A percentile compares a stretch with the other conserved stretches of the same genome.
These are phyloP conservation scores for Macquaria ambigua DNA, from an alignment of 2,113 vertebrate genomes.

Conservation along the genomic window DNA sequence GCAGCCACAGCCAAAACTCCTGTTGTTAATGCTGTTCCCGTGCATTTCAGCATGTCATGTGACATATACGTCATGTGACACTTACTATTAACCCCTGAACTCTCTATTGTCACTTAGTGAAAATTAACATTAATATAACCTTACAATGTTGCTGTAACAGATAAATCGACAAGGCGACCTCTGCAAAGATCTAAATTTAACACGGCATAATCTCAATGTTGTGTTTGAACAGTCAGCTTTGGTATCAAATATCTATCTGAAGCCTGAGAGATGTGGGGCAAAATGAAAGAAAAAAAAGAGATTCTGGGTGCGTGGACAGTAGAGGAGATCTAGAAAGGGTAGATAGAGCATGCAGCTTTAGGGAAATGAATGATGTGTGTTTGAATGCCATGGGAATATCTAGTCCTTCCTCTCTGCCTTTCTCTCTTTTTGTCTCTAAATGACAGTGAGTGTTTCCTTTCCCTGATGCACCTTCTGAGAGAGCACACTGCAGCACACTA, in stretches of 20 bases:
- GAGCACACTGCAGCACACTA: not conserved
- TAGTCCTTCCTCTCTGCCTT: not conserved
- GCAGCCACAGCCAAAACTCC: not conserved
- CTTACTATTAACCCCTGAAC: not conserved
- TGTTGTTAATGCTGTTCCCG: not conserved
- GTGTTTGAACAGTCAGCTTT: not conserved
- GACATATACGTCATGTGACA: not conserved
- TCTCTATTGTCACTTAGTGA: not conserved
- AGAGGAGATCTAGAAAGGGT: not conserved
- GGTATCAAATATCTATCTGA: not conserved
- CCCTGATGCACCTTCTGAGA: not conserved
- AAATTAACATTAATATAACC: not conserved
- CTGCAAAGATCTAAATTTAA: not conserved
- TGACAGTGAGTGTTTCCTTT: not conserved
- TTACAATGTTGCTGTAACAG: not conserved
- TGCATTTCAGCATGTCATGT: not conserved
- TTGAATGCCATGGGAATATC: not conserved
- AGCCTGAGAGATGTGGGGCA: not conserved
- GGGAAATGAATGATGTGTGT: not conserved
- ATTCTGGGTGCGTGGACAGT: not conserved
- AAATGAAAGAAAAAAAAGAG: not conserved
- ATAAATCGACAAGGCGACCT: not conserved
- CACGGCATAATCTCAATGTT: not conserved
- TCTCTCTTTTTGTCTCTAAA: not conserved
- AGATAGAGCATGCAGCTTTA: not conserved